Conservation (phyloP, 2,888 invertebrate species). For the Parochlus steinenii region DNA sequence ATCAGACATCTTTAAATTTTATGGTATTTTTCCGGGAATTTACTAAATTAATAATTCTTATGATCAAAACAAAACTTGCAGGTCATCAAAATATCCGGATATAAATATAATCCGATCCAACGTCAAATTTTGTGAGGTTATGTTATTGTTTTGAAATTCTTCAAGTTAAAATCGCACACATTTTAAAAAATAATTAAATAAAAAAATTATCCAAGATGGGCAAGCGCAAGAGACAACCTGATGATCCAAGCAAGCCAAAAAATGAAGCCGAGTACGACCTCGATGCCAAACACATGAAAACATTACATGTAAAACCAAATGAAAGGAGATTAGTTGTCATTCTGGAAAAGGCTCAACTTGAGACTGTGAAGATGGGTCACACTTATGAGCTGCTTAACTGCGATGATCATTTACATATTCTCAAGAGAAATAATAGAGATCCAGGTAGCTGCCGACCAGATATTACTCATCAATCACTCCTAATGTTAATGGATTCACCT, state of each 20-base stretch:
- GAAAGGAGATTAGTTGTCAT: constrained; percentile 86
- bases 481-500: constrained; percentile 96
- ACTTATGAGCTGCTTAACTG: constrained; percentile 83
- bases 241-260: constrained; percentile 32
- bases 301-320: constrained; percentile 61
- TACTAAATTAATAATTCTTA: too few relatives aligned
- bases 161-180: too few relatives aligned
- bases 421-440: constrained; percentile 74
- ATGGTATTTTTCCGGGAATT: too few relatives aligned
- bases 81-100: too few relatives aligned
- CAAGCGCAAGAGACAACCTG: constrained; percentile 34
- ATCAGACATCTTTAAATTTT: too few relatives aligned
- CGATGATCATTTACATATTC: constrained; percentile 75
- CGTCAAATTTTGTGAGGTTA: too few relatives aligned
- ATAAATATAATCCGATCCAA: too few relatives aligned
- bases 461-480: constrained; percentile 90
- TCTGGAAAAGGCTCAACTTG: constrained; percentile 85
- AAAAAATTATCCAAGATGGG: too few relatives aligned
- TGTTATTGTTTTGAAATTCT: too few relatives aligned
- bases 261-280: constrained; percentile 66
- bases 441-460: constrained; percentile 86
- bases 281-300: constrained; percentile 56
- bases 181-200: too few relatives aligned
- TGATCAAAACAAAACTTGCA: too few relatives aligned
- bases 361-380: constrained; percentile 74